Conservation (phyloP, 1,140 invertebrate species). For the Euschistus heros region DNA sequence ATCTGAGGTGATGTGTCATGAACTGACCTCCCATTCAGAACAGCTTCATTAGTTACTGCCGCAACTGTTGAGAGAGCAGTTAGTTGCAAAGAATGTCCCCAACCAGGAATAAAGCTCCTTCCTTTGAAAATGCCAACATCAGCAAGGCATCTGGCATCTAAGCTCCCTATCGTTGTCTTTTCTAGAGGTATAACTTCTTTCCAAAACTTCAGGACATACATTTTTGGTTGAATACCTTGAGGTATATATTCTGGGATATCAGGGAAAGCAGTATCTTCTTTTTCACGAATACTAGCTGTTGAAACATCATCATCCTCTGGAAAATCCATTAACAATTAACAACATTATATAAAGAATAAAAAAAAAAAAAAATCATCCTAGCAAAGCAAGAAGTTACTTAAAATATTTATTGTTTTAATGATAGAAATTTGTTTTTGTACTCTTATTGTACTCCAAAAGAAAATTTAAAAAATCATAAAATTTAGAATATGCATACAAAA, state of each 20-base stretch:
- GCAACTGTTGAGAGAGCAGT: not conserved
- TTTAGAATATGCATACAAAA: too few species aligned
- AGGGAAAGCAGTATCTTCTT: not conserved
- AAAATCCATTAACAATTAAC: not conserved
- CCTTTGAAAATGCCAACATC: constrained; percentile 23
- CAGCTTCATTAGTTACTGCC: not conserved
- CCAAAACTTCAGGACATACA: constrained; percentile 1
- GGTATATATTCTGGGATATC: constrained; percentile 7
- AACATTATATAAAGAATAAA: not conserved
- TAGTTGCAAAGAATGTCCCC: constrained; percentile 17
- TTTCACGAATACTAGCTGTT: not conserved
- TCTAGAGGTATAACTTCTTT: constrained; percentile 1
- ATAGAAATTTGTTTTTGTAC: too few species aligned
- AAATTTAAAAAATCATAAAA: too few species aligned
- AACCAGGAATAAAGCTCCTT: constrained; percentile 20
- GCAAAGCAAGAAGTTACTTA: not conserved
- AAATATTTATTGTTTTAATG: too few species aligned
- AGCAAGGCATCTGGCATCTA: constrained; percentile 14
- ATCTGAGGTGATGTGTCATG: not conserved
- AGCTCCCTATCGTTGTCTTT: not conserved
- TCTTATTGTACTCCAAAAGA: too few species aligned
- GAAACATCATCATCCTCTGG: not conserved
- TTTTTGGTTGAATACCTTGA: not conserved
- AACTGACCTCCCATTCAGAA: not conserved
- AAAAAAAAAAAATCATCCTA: not conserved